Conservation (phyloP, 2,113 vertebrate genomes). For the Axis porcinus region DNA sequence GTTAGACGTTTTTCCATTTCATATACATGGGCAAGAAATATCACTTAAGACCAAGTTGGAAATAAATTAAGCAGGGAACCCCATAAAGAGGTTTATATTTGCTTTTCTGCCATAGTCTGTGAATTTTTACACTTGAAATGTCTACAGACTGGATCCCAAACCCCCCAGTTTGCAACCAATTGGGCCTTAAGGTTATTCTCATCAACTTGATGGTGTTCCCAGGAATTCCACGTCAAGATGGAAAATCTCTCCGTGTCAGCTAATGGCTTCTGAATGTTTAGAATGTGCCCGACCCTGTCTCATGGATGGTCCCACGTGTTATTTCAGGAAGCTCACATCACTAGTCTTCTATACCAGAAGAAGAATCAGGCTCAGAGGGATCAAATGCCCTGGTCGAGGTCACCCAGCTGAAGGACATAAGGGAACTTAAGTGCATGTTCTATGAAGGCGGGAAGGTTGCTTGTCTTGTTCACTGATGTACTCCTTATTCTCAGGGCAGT, state of each 20-base stretch:
- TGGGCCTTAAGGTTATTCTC: background rate
- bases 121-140: constrained; percentile 30
- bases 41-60: constrained; percentile 66
- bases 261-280: background rate
- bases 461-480: background rate
- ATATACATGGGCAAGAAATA: constrained; percentile 49
- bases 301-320: no score
- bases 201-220: background rate
- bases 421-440: background rate
- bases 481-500: background rate
- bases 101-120: constrained; percentile 28
- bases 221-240: background rate
- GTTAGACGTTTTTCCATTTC: constrained; percentile 57
- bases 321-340: background rate
- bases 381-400: background rate
- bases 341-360: background rate
- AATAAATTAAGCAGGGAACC: constrained; percentile 65
- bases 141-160: constrained; percentile 8
- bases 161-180: background rate
- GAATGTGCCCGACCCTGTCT: background rate
- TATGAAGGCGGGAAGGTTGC: background rate
- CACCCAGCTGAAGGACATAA: background rate
- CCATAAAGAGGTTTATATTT: constrained; percentile 58
- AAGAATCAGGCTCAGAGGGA: background rate
- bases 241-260: background rate